Evolutionary conservation across 2,113 vertebrate species (phyloP).

Genomic region (Panurus biarmicus): DNA sequence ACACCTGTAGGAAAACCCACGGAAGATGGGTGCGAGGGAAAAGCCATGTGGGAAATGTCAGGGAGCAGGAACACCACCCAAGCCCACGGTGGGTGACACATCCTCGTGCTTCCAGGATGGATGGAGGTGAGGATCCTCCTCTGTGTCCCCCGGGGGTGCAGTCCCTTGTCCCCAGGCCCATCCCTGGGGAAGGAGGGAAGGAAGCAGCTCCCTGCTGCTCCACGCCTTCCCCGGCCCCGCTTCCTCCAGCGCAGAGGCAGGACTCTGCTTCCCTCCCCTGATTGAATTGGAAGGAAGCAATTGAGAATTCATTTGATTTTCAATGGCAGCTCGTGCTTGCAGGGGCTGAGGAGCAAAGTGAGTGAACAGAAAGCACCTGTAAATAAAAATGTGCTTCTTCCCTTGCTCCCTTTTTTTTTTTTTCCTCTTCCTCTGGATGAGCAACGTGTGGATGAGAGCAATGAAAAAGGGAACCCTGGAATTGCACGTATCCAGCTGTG

Average conservation of each 20-base stretch:
- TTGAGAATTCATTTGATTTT: conserved; percentile 62
- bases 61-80: background rate
- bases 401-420: background rate
- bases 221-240: background rate
- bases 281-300: conserved; percentile 60
- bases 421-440: background rate
- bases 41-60: accelerated
- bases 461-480: accelerated
- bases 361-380: background rate
- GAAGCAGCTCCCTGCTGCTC: background rate
- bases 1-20: accelerated
- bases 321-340: conserved; percentile 24
- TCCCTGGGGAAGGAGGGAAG: background rate
- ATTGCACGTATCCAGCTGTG: accelerated
- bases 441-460: accelerated
- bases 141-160: accelerated
- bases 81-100: accelerated
- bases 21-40: accelerated
- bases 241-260: background rate
- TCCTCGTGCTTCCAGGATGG: background rate
- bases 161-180: background rate
- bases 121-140: background rate
- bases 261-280: conserved; percentile 38
- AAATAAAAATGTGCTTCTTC: background rate
- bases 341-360: background rate